These are phyloP conservation scores for Carposina sasakii DNA, from an alignment of 1,140 invertebrate genomes.

Conservation along the genomic window DNA sequence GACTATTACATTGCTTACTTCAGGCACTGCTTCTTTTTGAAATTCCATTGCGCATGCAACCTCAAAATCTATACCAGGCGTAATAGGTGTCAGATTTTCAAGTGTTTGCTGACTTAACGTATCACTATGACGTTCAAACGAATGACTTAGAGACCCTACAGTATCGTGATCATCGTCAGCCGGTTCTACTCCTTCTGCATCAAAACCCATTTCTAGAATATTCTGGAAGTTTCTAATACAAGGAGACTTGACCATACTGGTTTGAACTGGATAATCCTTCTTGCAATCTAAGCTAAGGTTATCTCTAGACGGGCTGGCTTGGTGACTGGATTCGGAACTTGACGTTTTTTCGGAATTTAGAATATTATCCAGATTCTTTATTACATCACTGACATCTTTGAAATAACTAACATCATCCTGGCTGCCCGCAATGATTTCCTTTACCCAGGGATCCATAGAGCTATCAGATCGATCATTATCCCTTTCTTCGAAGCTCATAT, in stretches of 20 bases:
- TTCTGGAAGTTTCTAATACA: conserved; percentile 64
- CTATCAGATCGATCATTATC: conserved; percentile 54
- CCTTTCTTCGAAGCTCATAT: conserved; percentile 43
- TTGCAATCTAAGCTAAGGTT: conserved; percentile 62
- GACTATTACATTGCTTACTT: too few species aligned
- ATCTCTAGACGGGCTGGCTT: conserved; percentile 70
- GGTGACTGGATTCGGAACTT: conserved; percentile 74
- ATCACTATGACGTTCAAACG: conserved; percentile 62
- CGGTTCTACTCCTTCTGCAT: conserved; percentile 25
- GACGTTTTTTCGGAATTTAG: conserved; percentile 76
- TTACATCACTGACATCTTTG: conserved; percentile 76
- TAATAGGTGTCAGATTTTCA: conserved; percentile 60
- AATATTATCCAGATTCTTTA: conserved; percentile 77
- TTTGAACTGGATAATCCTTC: conserved; percentile 59
- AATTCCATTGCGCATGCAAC: too few species aligned
- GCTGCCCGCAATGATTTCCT: conserved; percentile 71
- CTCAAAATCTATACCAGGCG: conserved; percentile 54
- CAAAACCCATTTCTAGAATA: conserved; percentile 49
- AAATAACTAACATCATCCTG: conserved; percentile 74
- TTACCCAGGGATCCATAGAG: conserved; percentile 74
- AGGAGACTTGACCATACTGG: conserved; percentile 61
- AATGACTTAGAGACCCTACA: conserved; percentile 62
- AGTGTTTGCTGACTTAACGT: conserved; percentile 56
- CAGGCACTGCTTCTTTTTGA: too few species aligned
- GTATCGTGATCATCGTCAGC: conserved; percentile 53